A percentile compares a stretch with the other conserved stretches of the same genome.
Conservation (phyloP, 1,140 invertebrate genomes). For the Condylostylus longicornis region DNA sequence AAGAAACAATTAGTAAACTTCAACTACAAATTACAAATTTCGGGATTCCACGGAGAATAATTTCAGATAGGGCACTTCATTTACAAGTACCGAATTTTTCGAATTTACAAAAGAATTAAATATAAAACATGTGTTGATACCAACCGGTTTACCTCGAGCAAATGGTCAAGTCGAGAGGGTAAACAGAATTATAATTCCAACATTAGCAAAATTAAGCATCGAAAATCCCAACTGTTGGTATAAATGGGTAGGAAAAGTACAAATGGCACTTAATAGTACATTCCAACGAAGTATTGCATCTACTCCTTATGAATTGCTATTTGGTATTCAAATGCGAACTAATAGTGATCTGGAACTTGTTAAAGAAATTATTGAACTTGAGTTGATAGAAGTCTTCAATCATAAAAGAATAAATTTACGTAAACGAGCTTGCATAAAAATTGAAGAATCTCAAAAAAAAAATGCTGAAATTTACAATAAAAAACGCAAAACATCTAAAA, state of each 20-base stretch:
- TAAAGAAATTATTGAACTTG: not conserved
- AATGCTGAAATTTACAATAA: too few species aligned
- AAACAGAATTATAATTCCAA: constrained; percentile 9
- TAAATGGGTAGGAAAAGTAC: constrained; percentile 2
- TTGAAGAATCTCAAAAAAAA: too few species aligned
- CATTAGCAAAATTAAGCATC: not conserved
- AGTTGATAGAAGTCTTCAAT: not conserved
- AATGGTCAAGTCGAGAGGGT: constrained; percentile 16
- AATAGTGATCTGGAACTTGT: constrained; percentile 1
- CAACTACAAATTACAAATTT: constrained; percentile 16
- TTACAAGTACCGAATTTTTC: constrained; percentile 16
- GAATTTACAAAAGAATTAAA: constrained; percentile 17
- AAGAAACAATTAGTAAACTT: constrained; percentile 16
- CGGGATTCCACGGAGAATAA: constrained; percentile 15
- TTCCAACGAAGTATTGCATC: constrained; percentile 1
- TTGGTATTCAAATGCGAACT: constrained; percentile 4
- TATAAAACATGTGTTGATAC: constrained; percentile 15
- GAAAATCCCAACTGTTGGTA: constrained; percentile 5
- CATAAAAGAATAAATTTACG: too few species aligned
- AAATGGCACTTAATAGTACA: constrained; percentile 5
- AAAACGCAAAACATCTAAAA: constrained; percentile 7
- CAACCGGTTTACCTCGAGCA: constrained; percentile 5
- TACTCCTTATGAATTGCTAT: constrained; percentile 5
- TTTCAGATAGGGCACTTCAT: constrained; percentile 3
- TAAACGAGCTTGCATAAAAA: too few species aligned